Evolutionary conservation across 2,888 invertebrate species (phyloP), one percentile per base, ranked within the genome.

Genomic region (Cataglyphis cursor): DNA sequence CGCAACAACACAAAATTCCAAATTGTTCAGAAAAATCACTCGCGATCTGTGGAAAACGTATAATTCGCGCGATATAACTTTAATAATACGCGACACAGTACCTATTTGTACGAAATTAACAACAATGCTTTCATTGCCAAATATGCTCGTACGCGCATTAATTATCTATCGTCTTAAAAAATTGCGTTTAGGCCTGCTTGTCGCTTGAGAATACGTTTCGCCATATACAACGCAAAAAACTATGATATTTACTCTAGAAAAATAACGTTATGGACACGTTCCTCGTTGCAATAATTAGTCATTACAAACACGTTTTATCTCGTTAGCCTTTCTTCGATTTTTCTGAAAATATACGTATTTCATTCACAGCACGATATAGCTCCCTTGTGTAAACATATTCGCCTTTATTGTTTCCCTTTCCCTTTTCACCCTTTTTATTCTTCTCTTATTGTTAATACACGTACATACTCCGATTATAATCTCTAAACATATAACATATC

Each of bases 281-380:
- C 88, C 88, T 88, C 68, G 82, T 72, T 80, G 35, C 57, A 82
- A 68, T 88, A 90, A 90, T 87, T 87, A 84, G 89, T 90, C 81
- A 73, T 91, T 93, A 93, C 85, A 93, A 93, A 93, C 87, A 89
- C 92, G 31, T n/a, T 31, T 31, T 31, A 18, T 72, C 10, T 54
- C 9, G 91, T 92, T 88, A 92, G 91, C 85, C 86, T 83, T 91
- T 85, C 83, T 86, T 89, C 83, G 86, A 81, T 91, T 88, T 86
- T 82, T 87, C 90, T 93, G 92, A 93, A 94, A 94, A 93, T 94
- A 93, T 93, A 93, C 93, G 92, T 91, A 90, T 91, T 87, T 91
- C 87, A 89, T 90, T 86, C 91, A 85, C 88, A 85, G 85, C 89
- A 84, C 91, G 87, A 90, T 92, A 89, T 89, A 68, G 31, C 90